A percentile compares a stretch with the other conserved stretches of the same genome.
phyloP scores from a whole-genome alignment of 2,113 vertebrate genomes.

The Solea senegalensis region DNA sequence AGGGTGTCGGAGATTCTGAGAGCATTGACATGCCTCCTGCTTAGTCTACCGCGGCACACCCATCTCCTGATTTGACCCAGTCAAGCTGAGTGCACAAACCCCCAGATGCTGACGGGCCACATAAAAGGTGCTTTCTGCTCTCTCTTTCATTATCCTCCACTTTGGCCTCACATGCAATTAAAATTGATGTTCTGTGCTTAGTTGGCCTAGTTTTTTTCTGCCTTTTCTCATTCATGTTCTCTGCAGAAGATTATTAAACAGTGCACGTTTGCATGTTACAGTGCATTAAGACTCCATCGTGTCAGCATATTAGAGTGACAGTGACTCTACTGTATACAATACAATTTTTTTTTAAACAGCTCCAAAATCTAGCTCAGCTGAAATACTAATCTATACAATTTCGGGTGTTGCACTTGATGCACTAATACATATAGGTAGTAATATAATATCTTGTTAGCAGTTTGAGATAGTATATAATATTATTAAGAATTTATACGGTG shows the following conservation, averaged over 20 bases:
- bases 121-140: slow-evolving; percentile 49
- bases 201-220: not conserved
- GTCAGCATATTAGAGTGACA: not conserved
- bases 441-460: too few species aligned
- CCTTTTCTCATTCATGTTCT: not conserved
- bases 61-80: slow-evolving; percentile 20
- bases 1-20: slow-evolving; percentile 22
- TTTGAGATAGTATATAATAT: too few species aligned
- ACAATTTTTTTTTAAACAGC: too few species aligned
- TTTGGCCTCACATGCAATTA: slow-evolving; percentile 13
- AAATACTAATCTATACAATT: too few species aligned
- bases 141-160: slow-evolving; percentile 8
- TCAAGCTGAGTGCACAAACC: slow-evolving; percentile 49
- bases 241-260: slow-evolving; percentile 6
- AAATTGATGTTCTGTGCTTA: slow-evolving; percentile 27
- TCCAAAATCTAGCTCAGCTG: too few species aligned
- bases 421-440: too few species aligned
- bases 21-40: slow-evolving; percentile 31
- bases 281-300: not conserved
- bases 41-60: slow-evolving; percentile 39
- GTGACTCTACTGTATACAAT: too few species aligned
- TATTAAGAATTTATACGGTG: too few species aligned
- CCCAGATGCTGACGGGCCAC: slow-evolving; percentile 40
- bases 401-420: too few species aligned
- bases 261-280: slow-evolving; percentile 17